Evolutionary conservation across 2,113 vertebrate species (phyloP).

Genomic region (Syngnathus scovelli): DNA sequence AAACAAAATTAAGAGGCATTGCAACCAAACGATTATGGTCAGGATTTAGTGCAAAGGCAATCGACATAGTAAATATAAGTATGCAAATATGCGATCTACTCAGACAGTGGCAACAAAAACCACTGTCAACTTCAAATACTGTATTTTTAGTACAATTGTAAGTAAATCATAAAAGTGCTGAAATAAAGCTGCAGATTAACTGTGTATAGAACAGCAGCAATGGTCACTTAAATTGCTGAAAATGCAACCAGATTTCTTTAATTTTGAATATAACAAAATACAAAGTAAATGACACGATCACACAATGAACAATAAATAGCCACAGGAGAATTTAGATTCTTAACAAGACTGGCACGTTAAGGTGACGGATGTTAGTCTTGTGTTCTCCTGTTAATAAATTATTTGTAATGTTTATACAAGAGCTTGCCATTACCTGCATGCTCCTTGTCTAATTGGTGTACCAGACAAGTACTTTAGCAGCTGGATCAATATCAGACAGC

Average conservation of each 20-base stretch:
- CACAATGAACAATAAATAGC: not conserved
- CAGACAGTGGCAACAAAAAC: not conserved
- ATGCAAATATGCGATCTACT: not conserved
- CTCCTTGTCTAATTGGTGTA: slow-evolving; percentile 25
- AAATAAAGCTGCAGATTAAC: not conserved
- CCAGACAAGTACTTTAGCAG: slow-evolving; percentile 24
- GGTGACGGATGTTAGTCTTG: not conserved
- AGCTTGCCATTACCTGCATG: slow-evolving; percentile 11
- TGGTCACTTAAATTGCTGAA: not conserved
- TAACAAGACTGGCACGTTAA: not conserved
- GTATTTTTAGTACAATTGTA: not conserved
- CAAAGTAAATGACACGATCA: not conserved
- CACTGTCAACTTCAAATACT: not conserved
- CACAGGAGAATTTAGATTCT: not conserved
- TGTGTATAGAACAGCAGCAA: not conserved
- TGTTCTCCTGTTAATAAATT: slow-evolving; percentile 14
- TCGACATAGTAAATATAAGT: not conserved
- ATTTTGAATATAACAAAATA: not conserved
- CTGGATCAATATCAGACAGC: slow-evolving; percentile 38
- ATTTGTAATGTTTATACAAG: slow-evolving; percentile 4
- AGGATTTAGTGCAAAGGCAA: not conserved
- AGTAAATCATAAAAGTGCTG: not conserved
- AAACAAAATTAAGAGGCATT: not conserved
- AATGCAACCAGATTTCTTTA: not conserved
- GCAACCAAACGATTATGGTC: not conserved